Percentiles rank a stretch among this genome's conserved stretches.
Evolutionary conservation across 64 coral and sea anemone species (phyloP).

Genomic region (Astreopora myriophthalma): DNA sequence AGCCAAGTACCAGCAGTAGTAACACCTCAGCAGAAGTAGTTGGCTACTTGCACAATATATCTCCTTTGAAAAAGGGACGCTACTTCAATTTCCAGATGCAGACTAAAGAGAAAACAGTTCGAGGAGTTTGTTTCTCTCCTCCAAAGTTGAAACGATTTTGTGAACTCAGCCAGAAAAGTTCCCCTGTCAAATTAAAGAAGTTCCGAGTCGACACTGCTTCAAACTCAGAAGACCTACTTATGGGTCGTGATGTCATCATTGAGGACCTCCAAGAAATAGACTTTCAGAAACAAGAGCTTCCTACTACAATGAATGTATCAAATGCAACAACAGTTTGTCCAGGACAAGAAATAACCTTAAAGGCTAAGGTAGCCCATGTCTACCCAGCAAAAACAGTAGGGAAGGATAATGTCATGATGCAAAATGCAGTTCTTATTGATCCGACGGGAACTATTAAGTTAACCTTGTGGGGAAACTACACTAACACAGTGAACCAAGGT

Average conservation of each 20-base stretch:
- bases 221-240: slow-evolving; percentile 28
- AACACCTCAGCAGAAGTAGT: background rate
- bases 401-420: slow-evolving; percentile 3
- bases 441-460: slow-evolving; percentile 37
- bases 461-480: slow-evolving; percentile 57
- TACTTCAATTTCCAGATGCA: background rate
- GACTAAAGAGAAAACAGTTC: slow-evolving; percentile 1
- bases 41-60: background rate
- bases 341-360: slow-evolving; percentile 60
- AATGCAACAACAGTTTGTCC: background rate
- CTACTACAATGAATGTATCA: slow-evolving; percentile 30
- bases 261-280: slow-evolving; percentile 26
- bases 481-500: slow-evolving; percentile 43
- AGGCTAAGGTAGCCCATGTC: slow-evolving; percentile 42
- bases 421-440: slow-evolving; percentile 36
- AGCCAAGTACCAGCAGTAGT: no score
- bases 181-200: slow-evolving; percentile 50
- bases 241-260: slow-evolving; percentile 33
- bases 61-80: background rate
- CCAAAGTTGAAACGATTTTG: slow-evolving; percentile 14
- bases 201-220: slow-evolving; percentile 32
- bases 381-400: slow-evolving; percentile 4
- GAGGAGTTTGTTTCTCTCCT: slow-evolving; percentile 44
- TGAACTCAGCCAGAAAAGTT: background rate
- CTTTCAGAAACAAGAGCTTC: background rate